Percentiles rank a stretch among this genome's conserved stretches.
Evolutionary conservation across 2,797 vertebrate species (phyloP).

Genomic region (Sandelia bainsii): DNA sequence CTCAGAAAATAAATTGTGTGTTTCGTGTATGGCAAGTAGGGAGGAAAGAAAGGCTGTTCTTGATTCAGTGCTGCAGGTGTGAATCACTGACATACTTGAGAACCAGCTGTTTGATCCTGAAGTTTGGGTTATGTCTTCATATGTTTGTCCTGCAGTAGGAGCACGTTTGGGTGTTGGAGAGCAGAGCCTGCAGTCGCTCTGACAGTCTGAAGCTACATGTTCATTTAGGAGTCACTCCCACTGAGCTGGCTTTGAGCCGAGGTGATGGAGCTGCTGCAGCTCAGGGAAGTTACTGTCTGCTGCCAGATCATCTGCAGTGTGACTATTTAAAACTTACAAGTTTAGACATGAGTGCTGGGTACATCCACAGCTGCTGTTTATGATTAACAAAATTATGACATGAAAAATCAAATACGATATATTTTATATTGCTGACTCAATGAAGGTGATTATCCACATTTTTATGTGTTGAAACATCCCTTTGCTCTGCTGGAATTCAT

Average conservation of each 20-base stretch:
- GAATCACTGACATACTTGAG: too few relatives aligned
- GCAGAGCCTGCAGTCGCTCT: background rate
- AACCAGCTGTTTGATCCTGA: background rate
- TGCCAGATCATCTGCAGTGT: background rate
- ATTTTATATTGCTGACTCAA: background rate
- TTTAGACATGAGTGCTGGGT: background rate
- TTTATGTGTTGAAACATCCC: too few relatives aligned
- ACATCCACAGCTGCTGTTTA: background rate
- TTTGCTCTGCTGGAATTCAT: background rate
- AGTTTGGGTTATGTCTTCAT: background rate
- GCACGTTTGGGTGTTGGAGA: background rate
- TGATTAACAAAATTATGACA: too few relatives aligned
- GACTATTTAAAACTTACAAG: background rate
- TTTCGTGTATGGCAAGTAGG: background rate
- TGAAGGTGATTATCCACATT: background rate
- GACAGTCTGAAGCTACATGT: conserved; percentile 23
- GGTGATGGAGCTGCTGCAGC: background rate
- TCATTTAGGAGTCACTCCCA: conserved; percentile 27
- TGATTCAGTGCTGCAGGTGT: background rate
- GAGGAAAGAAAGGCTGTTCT: background rate
- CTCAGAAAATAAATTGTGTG: background rate
- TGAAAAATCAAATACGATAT: background rate
- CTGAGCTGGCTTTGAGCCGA: conserved; percentile 30
- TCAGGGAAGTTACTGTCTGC: conserved; percentile 4
- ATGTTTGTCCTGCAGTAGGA: background rate